Conservation (phyloP, 1,140 invertebrate genomes). For the Geopemphigus sp. region DNA sequence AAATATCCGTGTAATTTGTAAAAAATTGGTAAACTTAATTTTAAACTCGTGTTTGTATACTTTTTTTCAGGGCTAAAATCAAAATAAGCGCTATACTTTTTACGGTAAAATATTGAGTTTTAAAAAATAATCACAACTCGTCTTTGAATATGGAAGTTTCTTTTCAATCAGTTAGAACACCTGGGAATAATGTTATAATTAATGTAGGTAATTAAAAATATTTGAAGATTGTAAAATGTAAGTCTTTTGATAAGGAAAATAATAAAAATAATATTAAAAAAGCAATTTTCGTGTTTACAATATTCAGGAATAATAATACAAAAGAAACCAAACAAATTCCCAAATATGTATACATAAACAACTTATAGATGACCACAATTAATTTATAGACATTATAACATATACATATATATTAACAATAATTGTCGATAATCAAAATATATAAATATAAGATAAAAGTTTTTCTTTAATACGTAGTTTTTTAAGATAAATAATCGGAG, state of each 20-base stretch:
- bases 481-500: neutral
- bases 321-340: neutral
- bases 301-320: neutral
- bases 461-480: neutral
- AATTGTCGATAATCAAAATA: neutral
- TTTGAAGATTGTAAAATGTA: neutral
- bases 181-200: no score
- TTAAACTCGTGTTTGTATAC: no score
- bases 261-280: neutral
- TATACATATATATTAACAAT: neutral
- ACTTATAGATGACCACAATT: neutral
- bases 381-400: neutral
- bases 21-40: no score
- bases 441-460: neutral
- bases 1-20: no score
- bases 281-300: neutral
- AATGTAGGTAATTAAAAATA: no score
- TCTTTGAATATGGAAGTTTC: neutral
- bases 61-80: neutral
- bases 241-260: neutral
- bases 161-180: neutral
- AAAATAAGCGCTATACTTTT: neutral
- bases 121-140: neutral
- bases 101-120: neutral
- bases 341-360: neutral